Base-by-base conservation (phyloP, 2,113 vertebrate species). In the Nothocercus julius region DNA sequence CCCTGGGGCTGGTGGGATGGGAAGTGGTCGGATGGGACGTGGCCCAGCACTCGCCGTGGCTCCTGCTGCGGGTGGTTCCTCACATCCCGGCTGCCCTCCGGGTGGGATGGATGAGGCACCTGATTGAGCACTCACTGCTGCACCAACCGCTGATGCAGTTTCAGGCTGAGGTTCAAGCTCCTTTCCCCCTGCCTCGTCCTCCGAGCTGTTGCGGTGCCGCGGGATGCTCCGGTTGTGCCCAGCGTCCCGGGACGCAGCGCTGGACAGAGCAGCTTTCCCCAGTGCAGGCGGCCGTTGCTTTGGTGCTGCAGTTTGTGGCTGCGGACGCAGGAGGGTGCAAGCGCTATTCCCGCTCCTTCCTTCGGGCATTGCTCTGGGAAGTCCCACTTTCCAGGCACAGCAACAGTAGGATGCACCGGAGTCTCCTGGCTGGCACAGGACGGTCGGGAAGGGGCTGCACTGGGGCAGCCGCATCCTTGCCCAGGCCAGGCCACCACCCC, bases 271-370 rank as follows among this genome's bases (percentile, higher is more conserved):
- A 28, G 16, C 54, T 56, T 56, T 30, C 53, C 53, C 24, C 28
- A 17, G 28, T 6, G 28, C 54, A 30, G 54, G 54, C 54, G 13
- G 5, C 28, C 16, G 28, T 4, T 17, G 13, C 27, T 66, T 12
- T 73, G 73, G 4, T 1, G 7, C 69, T 14, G 96, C 92, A 96
- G 95, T 96, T 89, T 30, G 34, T 7, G 70, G 66, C 4, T 1
- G 9, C 51, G 2, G 78, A 63, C 96, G 85, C 96, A 9, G 87
- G 96, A 91, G 95, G 96, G 95, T 91, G 95, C 94, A 40, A 84
- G 91, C 11, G 95, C 77, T 73, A 87, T 93, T 93, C 85, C 85
- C 0, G 87, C 68, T 3, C 19, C 68, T 64, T 67, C 11, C 16
- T 49, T 49, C 24, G 5, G 27, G 54, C 54, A 25, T 17, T 8